Percentiles rank a stretch among this genome's conserved stretches.
phyloP scores from a whole-genome alignment of 2,113 vertebrate species.

The Hucho hucho region DNA sequence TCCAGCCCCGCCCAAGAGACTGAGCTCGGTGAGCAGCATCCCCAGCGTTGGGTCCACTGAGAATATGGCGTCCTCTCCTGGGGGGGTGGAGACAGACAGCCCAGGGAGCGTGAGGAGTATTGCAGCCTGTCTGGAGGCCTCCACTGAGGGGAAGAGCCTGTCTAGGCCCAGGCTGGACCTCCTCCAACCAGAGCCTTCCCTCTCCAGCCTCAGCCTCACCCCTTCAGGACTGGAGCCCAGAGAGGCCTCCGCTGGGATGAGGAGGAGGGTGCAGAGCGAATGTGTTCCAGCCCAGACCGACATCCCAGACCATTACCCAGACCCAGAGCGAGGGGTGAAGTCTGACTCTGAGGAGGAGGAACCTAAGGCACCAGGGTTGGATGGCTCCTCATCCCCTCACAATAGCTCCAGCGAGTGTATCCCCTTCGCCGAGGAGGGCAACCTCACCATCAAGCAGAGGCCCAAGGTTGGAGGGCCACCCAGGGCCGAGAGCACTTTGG shows the following conservation, averaged over 20 bases:
- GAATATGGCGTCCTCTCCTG: conserved; percentile 45
- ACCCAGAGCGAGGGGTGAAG: conserved; percentile 47
- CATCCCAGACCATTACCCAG: neutral
- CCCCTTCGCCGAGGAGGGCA: conserved; percentile 95
- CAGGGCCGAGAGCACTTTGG: conserved; percentile 51
- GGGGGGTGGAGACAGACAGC: conserved; percentile 14
- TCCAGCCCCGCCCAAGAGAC: conserved; percentile 88
- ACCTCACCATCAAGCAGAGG: conserved; percentile 97
- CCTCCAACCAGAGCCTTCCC: neutral
- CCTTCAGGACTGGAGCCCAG: conserved; percentile 4
- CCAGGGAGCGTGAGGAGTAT: conserved; percentile 52
- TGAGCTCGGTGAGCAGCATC: conserved; percentile 89
- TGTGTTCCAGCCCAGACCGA: conserved; percentile 46
- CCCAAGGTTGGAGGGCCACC: conserved; percentile 80
- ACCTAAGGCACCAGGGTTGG: conserved; percentile 23
- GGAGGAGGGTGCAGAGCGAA: conserved; percentile 80
- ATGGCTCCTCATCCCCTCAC: conserved; percentile 76
- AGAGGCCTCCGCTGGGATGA: conserved; percentile 35
- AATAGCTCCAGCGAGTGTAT: conserved; percentile 95
- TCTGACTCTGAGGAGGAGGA: conserved; percentile 85
- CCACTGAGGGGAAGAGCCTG: neutral
- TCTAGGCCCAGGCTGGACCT: neutral
- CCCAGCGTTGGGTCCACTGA: conserved; percentile 67
- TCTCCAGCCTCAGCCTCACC: neutral
- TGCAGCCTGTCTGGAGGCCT: conserved; percentile 63